A percentile compares a stretch with the other conserved stretches of the same genome.
Conservation (phyloP, 1,140 invertebrate genomes). For the Heliconius nattereri region DNA sequence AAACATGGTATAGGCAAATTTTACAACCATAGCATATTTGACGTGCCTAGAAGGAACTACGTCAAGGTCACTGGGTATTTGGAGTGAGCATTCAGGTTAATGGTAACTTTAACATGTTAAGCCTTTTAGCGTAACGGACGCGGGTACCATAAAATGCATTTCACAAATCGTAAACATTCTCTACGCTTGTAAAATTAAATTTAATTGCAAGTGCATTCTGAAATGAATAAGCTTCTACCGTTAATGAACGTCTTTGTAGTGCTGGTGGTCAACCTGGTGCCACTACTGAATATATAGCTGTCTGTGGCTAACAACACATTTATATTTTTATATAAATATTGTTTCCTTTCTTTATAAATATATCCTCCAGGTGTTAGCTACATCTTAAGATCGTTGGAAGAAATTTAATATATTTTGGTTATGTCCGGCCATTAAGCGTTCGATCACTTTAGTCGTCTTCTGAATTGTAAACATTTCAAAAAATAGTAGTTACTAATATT, state of each 20-base stretch:
- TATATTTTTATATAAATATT: not conserved
- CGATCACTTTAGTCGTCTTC: not conserved
- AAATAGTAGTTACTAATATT: not conserved
- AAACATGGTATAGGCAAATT: conserved; percentile 8
- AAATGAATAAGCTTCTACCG: conserved; percentile 1
- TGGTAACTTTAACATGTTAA: conserved; percentile 23
- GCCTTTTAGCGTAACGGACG: conserved; percentile 29
- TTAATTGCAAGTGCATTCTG: conserved; percentile 11
- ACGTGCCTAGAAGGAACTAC: conserved; percentile 24
- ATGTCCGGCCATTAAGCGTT: not conserved
- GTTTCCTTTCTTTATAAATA: too few species aligned
- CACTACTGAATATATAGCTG: too few species aligned
- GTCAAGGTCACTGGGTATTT: conserved; percentile 29
- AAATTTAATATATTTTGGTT: not conserved
- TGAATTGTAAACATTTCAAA: not conserved
- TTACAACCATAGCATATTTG: conserved; percentile 37
- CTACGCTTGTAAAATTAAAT: conserved; percentile 6
- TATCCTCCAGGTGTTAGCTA: not conserved
- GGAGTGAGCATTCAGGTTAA: conserved; percentile 35
- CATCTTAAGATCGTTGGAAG: not conserved
- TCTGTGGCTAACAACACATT: not conserved
- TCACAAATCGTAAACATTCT: conserved; percentile 10
- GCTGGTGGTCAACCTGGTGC: too few species aligned
- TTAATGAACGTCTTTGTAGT: not conserved
- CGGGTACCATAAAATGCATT: conserved; percentile 20